Evolutionary conservation across 1,140 invertebrate genomes (phyloP), one percentile per base, ranked within the genome.

Genomic region (Drosophila novamexicana): DNA sequence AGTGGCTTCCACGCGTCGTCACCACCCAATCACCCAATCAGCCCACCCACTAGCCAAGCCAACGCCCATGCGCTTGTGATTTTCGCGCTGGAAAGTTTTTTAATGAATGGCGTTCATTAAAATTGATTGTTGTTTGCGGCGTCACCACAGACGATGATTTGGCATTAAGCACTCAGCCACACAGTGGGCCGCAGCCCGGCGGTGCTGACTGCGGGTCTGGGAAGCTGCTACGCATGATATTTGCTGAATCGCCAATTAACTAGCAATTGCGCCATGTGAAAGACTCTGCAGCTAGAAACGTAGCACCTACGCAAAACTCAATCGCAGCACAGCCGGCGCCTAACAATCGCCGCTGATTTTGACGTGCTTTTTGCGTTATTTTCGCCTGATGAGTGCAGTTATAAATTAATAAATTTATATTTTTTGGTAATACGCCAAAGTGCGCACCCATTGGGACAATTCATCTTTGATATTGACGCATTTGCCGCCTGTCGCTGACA

Each of bases 81-180:
- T 89, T 89, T 83, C 67, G 70, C 66, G 68, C 68, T 74, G 47
- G 59, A 81, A 89, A 89, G 61, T 88, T 88, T 86, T 88, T 89
- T 88, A 88, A 88, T 89, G 84, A 89, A 89, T 83, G 67, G 63
- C 84, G 80, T 89, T 88, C 84, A 89, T 88, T 89, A 88, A 88
- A 88, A 88, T 83, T 88, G 84, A 88, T 88, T 88, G 84, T 88
- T 88, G 84, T 89, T 83, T 78, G 84, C 61, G 62, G 70, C 71
- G 64, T 53, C 59, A 47, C 64, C 76, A 66, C 70, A 62, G 47
- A 63, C 63, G 77, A 83, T 88, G 84, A 89, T 75, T 81, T 84
- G 73, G 79, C 84, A 79, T 58, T 67, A 83, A 58, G 42, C 63
- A 61, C 37, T 47, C 73, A 37, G 58, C 45, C 73, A 58, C 34